Evolutionary conservation across 92 coral and sea anemone genomes (phyloP).

Genomic region (Pocillopora meandrina): DNA sequence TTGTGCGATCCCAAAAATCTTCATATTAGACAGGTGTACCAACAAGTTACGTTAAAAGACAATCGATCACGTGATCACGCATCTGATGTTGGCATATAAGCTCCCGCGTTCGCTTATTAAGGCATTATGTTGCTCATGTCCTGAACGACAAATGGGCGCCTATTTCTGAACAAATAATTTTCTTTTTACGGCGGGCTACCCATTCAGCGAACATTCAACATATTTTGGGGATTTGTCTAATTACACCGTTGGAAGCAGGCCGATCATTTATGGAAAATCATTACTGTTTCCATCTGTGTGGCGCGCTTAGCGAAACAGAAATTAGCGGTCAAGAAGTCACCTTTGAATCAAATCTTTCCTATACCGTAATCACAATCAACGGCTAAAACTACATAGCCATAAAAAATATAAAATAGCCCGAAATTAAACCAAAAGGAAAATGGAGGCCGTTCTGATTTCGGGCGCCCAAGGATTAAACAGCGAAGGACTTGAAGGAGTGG

Average conservation of each 20-base stretch:
- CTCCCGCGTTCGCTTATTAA: slow-evolving; percentile 17
- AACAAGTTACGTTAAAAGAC: slow-evolving; percentile 20
- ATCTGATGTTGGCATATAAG: neutral
- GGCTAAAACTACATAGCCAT: neutral
- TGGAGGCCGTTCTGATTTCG: slow-evolving; percentile 87
- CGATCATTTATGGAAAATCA: slow-evolving; percentile 29
- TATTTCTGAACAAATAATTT: slow-evolving; percentile 23
- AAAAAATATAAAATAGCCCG: neutral
- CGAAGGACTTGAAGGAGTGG: slow-evolving; percentile 65
- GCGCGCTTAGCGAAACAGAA: slow-evolving; percentile 3
- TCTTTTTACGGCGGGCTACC: slow-evolving; percentile 12
- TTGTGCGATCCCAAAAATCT: neutral
- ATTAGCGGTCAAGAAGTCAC: slow-evolving; percentile 13
- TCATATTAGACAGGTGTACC: slow-evolving; percentile 14
- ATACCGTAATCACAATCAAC: neutral
- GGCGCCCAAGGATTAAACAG: slow-evolving; percentile 82
- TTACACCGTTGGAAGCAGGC: slow-evolving; percentile 27
- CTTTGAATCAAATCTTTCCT: neutral
- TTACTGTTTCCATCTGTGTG: slow-evolving; percentile 13
- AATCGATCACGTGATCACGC: slow-evolving; percentile 31
- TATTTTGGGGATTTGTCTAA: slow-evolving; percentile 12
- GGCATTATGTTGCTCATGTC: neutral
- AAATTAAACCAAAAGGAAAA: slow-evolving; percentile 14
- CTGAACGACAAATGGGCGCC: slow-evolving; percentile 19
- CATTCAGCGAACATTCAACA: slow-evolving; percentile 19